These are phyloP conservation scores for Dipodomys stephensi DNA, from an alignment of 2,113 vertebrate species.

Conservation along the genomic window DNA sequence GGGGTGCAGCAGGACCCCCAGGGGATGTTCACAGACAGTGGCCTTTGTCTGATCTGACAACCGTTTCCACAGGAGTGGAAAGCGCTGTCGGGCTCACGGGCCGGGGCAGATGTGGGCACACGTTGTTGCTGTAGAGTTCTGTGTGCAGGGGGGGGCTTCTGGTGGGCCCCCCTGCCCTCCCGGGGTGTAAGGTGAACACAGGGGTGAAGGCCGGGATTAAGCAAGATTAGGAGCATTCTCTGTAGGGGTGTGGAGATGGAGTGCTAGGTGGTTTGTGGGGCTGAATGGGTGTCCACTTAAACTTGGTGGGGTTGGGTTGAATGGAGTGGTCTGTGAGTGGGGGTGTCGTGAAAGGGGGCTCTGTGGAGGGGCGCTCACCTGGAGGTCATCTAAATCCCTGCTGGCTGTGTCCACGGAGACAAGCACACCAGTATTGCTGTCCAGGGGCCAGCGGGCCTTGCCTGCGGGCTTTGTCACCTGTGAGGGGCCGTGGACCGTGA, in stretches of 20 bases:
- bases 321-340: not conserved
- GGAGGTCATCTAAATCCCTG: constrained; percentile 81
- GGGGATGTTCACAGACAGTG: not conserved
- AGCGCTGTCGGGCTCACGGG: too few species aligned
- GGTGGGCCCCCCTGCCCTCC: not conserved
- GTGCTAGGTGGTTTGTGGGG: too few species aligned
- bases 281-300: rapidly evolving
- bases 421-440: constrained; percentile 61
- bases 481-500: constrained; percentile 68
- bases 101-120: too few species aligned
- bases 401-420: constrained; percentile 79
- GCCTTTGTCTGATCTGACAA: not conserved
- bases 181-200: not conserved
- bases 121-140: too few species aligned
- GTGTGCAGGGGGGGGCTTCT: too few species aligned
- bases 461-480: constrained; percentile 40
- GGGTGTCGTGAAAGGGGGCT: rapidly evolving
- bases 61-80: not conserved
- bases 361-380: constrained; percentile 77
- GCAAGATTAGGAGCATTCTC: rapidly evolving
- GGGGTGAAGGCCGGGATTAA: too few species aligned
- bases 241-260: rapidly evolving
- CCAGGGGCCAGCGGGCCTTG: constrained; percentile 82
- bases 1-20: too few species aligned
- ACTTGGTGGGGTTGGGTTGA: not conserved